A percentile compares a stretch with the other conserved stretches of the same genome.
phyloP scores from a whole-genome alignment of 2,888 invertebrate species.

The Noctua fimbriata region DNA sequence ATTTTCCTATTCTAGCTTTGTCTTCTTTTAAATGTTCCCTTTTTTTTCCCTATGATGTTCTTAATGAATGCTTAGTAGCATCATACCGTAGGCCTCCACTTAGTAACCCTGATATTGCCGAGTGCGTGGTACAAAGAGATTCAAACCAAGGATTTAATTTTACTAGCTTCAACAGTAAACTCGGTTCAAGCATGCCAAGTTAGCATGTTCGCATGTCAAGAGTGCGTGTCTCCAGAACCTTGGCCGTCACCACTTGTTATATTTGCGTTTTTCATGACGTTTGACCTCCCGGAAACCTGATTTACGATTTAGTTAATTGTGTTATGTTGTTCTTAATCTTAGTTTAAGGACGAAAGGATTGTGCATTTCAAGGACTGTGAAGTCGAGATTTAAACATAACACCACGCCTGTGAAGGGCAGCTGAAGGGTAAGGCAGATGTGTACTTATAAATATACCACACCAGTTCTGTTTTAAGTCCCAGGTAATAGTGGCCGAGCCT shows the following conservation, averaged over 20 bases:
- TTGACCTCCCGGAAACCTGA: slow-evolving; percentile 43
- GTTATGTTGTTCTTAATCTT: slow-evolving; percentile 25
- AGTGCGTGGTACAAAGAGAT: slow-evolving; percentile 49
- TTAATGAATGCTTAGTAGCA: neutral
- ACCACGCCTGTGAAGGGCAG: neutral
- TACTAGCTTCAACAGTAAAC: slow-evolving; percentile 31
- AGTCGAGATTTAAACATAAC: neutral
- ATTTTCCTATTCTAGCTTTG: too few species aligned
- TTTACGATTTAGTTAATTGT: slow-evolving; percentile 30
- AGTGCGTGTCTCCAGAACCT: slow-evolving; percentile 50
- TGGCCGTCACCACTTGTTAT: slow-evolving; percentile 51
- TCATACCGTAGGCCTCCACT: too few species aligned
- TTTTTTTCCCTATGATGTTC: neutral
- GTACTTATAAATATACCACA: neutral
- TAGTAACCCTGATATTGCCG: slow-evolving; percentile 3
- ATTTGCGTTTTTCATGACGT: slow-evolving; percentile 42
- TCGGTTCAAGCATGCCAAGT: slow-evolving; percentile 30
- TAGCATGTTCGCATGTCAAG: slow-evolving; percentile 44
- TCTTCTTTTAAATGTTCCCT: neutral
- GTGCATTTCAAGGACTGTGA: neutral
- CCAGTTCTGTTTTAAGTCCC: neutral
- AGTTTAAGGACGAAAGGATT: slow-evolving; percentile 17
- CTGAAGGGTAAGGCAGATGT: neutral
- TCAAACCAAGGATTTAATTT: slow-evolving; percentile 35
- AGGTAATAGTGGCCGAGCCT: neutral